phyloP scores from a whole-genome alignment of 2,113 vertebrate genomes.

The Myodes glareolus region DNA sequence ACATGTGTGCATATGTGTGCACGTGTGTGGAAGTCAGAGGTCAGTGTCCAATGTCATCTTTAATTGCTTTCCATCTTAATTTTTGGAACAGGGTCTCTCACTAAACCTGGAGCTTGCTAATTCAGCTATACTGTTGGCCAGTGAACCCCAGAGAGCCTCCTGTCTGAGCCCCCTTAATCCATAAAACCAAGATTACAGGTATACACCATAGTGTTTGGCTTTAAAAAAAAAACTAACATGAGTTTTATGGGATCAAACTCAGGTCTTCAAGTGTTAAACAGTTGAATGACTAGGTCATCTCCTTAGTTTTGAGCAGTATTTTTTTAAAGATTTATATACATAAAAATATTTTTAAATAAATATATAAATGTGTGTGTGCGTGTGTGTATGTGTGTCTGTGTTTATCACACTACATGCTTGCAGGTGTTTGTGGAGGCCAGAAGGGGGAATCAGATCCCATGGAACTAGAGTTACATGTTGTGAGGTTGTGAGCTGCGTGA shows the following conservation, averaged over 20 bases:
- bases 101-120: not conserved
- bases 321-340: not conserved
- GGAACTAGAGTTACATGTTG: not conserved
- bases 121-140: not conserved
- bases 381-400: not conserved
- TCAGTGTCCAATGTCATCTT: not conserved
- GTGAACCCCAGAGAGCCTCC: not conserved
- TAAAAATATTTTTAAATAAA: no score
- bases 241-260: not conserved
- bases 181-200: not conserved
- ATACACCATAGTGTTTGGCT: not conserved
- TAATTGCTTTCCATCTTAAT: not conserved
- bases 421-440: not conserved
- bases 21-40: not conserved
- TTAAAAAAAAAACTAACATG: not conserved
- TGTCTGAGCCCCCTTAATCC: not conserved
- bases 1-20: not conserved
- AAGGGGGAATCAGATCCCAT: not conserved
- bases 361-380: no score
- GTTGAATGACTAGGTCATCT: not conserved
- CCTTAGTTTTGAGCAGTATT: not conserved
- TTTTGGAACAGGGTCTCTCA: no score
- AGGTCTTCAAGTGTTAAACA: not conserved
- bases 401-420: not conserved
- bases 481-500: not conserved